Base-by-base conservation (phyloP, 1,140 invertebrate genomes). In the Planococcus citri region DNA sequence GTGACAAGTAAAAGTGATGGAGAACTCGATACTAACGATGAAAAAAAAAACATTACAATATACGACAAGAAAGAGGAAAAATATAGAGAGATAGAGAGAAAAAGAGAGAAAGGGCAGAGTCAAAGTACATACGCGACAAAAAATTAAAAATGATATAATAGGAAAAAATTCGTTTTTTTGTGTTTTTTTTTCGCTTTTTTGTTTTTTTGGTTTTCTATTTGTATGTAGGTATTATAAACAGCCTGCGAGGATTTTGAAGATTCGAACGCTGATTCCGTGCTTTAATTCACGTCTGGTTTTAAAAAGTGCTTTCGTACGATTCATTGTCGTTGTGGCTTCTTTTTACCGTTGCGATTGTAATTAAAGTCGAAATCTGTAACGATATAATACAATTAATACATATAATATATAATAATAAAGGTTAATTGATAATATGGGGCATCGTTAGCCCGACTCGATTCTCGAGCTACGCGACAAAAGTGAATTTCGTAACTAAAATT, bases 341-440 rank as follows among this genome's bases (percentile, higher is more conserved):
- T 6, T 51, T 51, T 51, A 14, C 41, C 41, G 41, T 51, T 51
- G 41, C 41, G 41, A 51, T 51, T 51, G 41, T 51, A 51, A 51
- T 51, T 51, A 51, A 51, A 51, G 41, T 51, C 41, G 41, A 51
- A 51, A 51, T 51, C 41, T 51, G 41, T 17, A 51, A 51, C 41
- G n/a, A 17, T 51, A 51, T n/a, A n/a, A n/a, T n/a, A n/a, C n/a
- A n/a, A n/a, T n/a, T n/a, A n/a, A n/a, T n/a, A n/a, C n/a, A n/a
- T n/a, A n/a, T n/a, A n/a, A n/a, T n/a, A 37, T 8, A 8, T 37
- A 51, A 51, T 51, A 51, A 14, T 51, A 17, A 51, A 51, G 41
- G 41, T 20, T 51, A 51, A 51, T 51, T 51, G 41, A 51, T 37
- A 14, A 14, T 8, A 37, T 37, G 33, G 33, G 6, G 33, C 6